These are phyloP conservation scores for Cephalopterus ornatus DNA, from an alignment of 2,113 vertebrate genomes.

Conservation along the genomic window DNA sequence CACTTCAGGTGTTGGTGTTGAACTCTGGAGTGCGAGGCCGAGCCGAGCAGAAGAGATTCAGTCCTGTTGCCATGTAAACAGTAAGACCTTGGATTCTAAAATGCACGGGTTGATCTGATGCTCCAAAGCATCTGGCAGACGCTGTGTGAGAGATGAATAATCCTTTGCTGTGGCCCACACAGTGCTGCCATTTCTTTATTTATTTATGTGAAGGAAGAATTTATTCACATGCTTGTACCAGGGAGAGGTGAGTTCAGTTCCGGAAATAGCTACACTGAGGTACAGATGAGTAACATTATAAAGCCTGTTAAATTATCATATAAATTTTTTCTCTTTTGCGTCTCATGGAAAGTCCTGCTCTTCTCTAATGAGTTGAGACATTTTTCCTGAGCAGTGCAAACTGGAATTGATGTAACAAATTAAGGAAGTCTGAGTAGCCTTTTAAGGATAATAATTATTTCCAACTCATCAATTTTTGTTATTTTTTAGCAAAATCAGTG, in stretches of 20 bases:
- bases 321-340: neutral
- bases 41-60: neutral
- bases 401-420: neutral
- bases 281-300: neutral
- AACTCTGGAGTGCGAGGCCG: neutral
- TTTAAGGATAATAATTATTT: neutral
- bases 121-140: neutral
- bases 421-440: neutral
- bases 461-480: neutral
- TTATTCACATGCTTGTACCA: neutral
- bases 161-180: neutral
- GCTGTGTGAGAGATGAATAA: neutral
- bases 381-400: neutral
- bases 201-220: neutral
- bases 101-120: neutral
- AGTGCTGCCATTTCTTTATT: neutral
- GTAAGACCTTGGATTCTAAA: neutral
- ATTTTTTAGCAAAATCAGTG: neutral
- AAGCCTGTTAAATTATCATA: neutral
- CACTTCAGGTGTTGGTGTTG: neutral
- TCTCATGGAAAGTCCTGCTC: neutral
- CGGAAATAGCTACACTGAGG: neutral
- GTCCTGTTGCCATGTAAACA: neutral
- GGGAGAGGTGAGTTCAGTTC: neutral
- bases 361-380: neutral